Evolutionary conservation across 2,797 vertebrate genomes (phyloP), one percentile per base, ranked within the genome.

Genomic region (Sebastes melanostomus): DNA sequence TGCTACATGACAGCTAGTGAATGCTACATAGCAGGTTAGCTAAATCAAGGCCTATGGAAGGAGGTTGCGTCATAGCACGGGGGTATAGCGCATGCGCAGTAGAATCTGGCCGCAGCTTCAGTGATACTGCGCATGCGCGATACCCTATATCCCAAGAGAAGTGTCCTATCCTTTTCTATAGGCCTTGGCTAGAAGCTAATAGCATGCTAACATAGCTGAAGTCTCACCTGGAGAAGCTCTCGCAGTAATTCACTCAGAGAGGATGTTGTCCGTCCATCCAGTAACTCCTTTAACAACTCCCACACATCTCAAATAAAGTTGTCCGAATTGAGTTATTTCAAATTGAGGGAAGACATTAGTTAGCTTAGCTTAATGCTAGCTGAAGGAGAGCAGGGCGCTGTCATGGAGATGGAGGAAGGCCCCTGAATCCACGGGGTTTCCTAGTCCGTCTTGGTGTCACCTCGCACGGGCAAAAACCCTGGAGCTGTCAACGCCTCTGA

Each of bases 341-440:
- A 87, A 77, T 80, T 56, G n/a, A 50, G 42, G 79, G 85, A 89
- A 91, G 89, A 90, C 90, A 90, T 90, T 75, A 54, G 88, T 86
- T 92, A 90, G 89, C 92, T 87, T 91, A 90, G 91, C 92, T 50
- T 46, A 24, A 77, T 84, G 93, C 92, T 93, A 93, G 91, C 93
- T 92, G 50, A 70, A 72, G 38, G 36, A 16, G 84, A 66, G 65
- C 14, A 84, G 83, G 68, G 24, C 79, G 80, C 72, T 42, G 38
- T 42, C 38, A 42, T 42, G 38, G 38, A 42, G 38, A 42, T 42
- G 38, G 42, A 46, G 42, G 42, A 3, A 46, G 42, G 42, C 6
- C 42, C 36, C 94, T 78, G 78, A 89, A 93, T 95, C 94, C 93
- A 93, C 94, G 93, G 94, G 89, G 87, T 95, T 95, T 95, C 90